A percentile compares a stretch with the other conserved stretches of the same genome.
These are phyloP conservation scores for Agrotis ipsilon DNA, from an alignment of 2,888 invertebrate genomes.

Conservation along the genomic window DNA sequence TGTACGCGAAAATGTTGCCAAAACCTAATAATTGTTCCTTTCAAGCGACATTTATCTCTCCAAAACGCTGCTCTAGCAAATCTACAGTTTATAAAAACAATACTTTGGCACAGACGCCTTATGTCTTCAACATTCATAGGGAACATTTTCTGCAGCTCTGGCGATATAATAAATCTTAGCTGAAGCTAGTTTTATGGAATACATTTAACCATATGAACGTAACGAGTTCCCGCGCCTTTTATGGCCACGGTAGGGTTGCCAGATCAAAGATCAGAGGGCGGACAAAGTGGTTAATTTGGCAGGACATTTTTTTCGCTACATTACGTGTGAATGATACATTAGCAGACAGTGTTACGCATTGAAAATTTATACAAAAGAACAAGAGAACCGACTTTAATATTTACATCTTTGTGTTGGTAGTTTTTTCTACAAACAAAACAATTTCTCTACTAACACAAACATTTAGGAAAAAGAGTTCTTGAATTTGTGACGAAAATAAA, in stretches of 20 bases:
- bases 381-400: background rate
- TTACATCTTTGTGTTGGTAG: background rate
- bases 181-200: conserved; percentile 58
- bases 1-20: background rate
- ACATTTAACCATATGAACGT: conserved; percentile 54
- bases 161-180: conserved; percentile 31
- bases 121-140: conserved; percentile 39
- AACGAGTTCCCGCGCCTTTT: conserved; percentile 56
- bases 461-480: background rate
- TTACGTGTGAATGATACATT: conserved; percentile 26
- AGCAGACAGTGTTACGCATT: conserved; percentile 2
- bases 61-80: conserved; percentile 9
- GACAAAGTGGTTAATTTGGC: conserved; percentile 41
- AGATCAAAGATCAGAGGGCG: conserved; percentile 37
- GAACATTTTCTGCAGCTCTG: conserved; percentile 47
- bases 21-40: no score
- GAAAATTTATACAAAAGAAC: background rate
- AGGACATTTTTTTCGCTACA: conserved; percentile 38
- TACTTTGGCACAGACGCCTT: conserved; percentile 54
- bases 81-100: conserved; percentile 41
- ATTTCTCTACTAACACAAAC: background rate
- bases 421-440: background rate
- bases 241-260: conserved; percentile 55
- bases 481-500: background rate
- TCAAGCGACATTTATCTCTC: conserved; percentile 4